Conservation (phyloP, 2,113 vertebrate species). For the Donacobius atricapilla region DNA sequence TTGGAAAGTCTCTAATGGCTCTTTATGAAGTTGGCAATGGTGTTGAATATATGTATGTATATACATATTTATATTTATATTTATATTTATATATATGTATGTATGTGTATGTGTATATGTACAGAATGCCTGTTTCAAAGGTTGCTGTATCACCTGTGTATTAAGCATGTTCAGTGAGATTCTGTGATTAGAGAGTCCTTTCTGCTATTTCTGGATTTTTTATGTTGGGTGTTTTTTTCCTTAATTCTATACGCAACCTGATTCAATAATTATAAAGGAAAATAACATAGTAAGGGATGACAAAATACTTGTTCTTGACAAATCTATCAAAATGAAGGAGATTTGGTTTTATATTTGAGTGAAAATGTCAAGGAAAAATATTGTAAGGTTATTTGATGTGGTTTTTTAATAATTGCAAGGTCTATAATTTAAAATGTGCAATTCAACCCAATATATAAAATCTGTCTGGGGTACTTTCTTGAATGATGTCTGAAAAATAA, state of each 20-base stretch:
- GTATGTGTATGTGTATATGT: fast-evolving
- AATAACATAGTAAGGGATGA: background rate
- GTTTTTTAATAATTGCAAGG: background rate
- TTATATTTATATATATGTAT: background rate
- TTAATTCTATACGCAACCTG: background rate
- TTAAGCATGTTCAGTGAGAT: background rate
- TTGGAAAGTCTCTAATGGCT: background rate
- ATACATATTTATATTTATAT: too few relatives aligned
- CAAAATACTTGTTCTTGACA: background rate
- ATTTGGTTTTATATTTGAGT: background rate
- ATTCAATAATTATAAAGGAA: background rate
- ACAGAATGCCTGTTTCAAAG: background rate
- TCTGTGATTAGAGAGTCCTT: background rate
- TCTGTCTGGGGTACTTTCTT: background rate
- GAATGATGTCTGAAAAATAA: background rate
- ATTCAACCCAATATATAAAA: background rate
- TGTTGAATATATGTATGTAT: background rate
- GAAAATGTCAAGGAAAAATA: background rate
- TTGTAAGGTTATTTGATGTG: background rate
- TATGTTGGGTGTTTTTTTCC: too few relatives aligned
- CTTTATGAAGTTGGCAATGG: background rate
- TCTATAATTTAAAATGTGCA: background rate
- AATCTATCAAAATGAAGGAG: background rate
- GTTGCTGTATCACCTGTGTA: background rate
- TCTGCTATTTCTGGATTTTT: background rate